phyloP scores from a whole-genome alignment of 2,888 invertebrate genomes.

The Coremacera marginata region DNA sequence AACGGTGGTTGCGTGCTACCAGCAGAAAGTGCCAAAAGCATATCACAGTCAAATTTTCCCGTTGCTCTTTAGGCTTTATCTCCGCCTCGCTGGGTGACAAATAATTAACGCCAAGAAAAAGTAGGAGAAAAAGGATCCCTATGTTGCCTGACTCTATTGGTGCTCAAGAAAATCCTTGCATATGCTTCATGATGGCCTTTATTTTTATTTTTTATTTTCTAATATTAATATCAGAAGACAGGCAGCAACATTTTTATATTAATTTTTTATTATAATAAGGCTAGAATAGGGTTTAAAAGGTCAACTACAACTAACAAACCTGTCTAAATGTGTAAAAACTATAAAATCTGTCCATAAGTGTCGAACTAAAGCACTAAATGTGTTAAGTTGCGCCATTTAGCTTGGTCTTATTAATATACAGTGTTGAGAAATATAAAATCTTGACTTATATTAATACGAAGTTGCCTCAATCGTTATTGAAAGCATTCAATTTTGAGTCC shows the following conservation, averaged over 20 bases:
- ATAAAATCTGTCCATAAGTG: neutral
- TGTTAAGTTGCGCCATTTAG: neutral
- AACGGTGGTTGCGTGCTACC: neutral
- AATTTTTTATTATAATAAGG: neutral
- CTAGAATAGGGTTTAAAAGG: too few species aligned
- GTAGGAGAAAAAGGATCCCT: neutral
- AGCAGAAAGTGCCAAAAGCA: neutral
- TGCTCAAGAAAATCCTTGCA: neutral
- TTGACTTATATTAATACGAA: too few species aligned
- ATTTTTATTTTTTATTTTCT: too few species aligned
- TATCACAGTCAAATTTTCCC: neutral
- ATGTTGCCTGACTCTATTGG: neutral
- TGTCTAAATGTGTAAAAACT: neutral
- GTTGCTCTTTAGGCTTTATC: neutral
- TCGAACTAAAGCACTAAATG: neutral
- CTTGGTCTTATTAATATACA: too few species aligned
- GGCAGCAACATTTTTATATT: neutral
- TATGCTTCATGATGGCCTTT: too few species aligned
- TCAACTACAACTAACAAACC: too few species aligned
- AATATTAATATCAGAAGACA: neutral
- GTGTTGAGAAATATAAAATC: too few species aligned
- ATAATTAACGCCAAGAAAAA: neutral
- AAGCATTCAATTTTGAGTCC: too few species aligned
- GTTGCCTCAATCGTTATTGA: too few species aligned
- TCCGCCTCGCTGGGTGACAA: neutral